Evolutionary conservation across 2,888 invertebrate genomes (phyloP).

Genomic region (Choristoneura rosaceana): DNA sequence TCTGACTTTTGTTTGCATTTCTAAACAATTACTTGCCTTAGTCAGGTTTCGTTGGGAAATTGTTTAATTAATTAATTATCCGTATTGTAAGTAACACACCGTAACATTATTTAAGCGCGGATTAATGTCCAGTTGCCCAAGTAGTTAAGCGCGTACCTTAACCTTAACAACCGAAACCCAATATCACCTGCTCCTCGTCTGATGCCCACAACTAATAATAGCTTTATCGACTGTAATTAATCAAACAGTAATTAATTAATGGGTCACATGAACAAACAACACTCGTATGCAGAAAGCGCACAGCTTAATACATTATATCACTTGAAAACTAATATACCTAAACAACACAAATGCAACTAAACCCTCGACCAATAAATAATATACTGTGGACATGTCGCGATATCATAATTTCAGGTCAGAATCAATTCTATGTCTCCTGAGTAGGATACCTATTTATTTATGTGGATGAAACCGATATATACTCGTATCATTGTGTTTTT

Average conservation of each 20-base stretch:
- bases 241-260: slow-evolving; percentile 25
- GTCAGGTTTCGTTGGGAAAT: neutral
- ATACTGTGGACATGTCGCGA: no score
- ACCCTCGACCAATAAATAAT: no score
- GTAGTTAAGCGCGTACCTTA: slow-evolving; percentile 10
- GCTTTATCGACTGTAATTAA: slow-evolving; percentile 38
- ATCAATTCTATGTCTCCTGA: no score
- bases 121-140: slow-evolving; percentile 9
- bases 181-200: slow-evolving; percentile 23
- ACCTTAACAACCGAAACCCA: slow-evolving; percentile 12
- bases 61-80: neutral
- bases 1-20: no score
- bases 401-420: no score
- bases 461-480: neutral
- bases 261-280: slow-evolving; percentile 16
- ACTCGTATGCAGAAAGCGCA: neutral
- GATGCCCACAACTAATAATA: slow-evolving; percentile 34
- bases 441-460: no score
- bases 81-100: neutral
- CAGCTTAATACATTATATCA: neutral
- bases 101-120: slow-evolving; percentile 5
- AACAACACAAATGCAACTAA: no score
- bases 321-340: no score
- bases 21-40: no score
- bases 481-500: neutral